phyloP scores from a whole-genome alignment of 2,888 invertebrate genomes.

The Coelogynopora nodosa region DNA sequence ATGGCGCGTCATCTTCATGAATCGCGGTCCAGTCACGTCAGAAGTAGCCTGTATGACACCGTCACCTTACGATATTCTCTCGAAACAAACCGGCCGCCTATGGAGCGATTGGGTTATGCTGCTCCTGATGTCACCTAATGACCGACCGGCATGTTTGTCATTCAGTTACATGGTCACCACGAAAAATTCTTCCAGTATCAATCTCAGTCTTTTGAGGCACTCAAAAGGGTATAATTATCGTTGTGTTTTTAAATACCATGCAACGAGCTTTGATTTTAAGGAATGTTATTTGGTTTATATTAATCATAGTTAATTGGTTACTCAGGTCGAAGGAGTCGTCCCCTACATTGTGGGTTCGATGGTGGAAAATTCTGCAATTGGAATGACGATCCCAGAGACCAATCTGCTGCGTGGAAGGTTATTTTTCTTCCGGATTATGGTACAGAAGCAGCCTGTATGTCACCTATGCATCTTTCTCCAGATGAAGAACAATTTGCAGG shows the following conservation, averaged over 20 bases:
- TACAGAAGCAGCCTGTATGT: slow-evolving; percentile 36
- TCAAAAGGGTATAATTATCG: slow-evolving; percentile 29
- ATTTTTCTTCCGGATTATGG: not conserved
- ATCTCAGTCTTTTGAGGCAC: slow-evolving; percentile 39
- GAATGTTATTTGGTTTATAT: not conserved
- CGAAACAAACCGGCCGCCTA: slow-evolving; percentile 6
- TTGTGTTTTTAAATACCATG: not conserved
- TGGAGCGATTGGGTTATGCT: slow-evolving; percentile 30
- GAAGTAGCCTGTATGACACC: slow-evolving; percentile 31
- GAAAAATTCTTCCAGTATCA: not conserved
- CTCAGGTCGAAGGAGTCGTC: not conserved
- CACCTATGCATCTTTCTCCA: slow-evolving; percentile 1
- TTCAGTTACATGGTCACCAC: slow-evolving; percentile 2
- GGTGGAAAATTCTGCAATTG: slow-evolving; percentile 39
- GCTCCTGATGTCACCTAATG: not conserved
- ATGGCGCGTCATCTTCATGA: not conserved
- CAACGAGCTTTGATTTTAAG: not conserved
- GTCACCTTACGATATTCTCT: not conserved
- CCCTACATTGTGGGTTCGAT: not conserved
- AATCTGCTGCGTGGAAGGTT: slow-evolving; percentile 38
- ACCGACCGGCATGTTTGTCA: slow-evolving; percentile 5
- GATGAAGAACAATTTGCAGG: slow-evolving; percentile 27
- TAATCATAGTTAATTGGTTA: not conserved
- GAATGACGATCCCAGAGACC: slow-evolving; percentile 38
- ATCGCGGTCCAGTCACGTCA: not conserved